phyloP scores from a whole-genome alignment of 2,888 invertebrate species.

The Lithophane ornitopus region DNA sequence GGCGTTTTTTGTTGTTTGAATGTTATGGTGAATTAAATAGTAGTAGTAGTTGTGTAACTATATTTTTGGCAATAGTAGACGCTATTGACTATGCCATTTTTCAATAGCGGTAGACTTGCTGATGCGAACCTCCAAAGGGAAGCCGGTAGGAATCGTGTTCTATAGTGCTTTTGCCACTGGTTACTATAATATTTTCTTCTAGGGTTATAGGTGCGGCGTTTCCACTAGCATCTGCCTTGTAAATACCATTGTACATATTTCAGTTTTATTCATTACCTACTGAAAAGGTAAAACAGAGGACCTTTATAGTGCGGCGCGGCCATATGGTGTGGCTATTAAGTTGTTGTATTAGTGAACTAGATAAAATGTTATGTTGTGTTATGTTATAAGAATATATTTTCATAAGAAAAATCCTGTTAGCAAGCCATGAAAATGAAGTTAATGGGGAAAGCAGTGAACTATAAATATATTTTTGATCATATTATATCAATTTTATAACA shows the following conservation, averaged over 20 bases:
- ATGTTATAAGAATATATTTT: no score
- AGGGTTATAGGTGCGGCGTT: not conserved
- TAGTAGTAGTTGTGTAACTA: no score
- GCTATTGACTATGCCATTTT: no score
- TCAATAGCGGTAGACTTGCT: no score
- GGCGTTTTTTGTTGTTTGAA: no score
- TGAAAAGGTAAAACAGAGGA: not conserved
- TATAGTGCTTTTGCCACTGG: no score
- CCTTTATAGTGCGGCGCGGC: no score
- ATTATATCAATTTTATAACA: conserved; percentile 21
- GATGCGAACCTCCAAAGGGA: no score
- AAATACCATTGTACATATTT: not conserved
- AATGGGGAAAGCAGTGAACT: not conserved
- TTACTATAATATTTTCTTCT: not conserved
- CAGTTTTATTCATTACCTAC: not conserved
- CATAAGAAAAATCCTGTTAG: not conserved
- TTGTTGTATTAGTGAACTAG: not conserved
- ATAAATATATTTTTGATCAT: conserved; percentile 17
- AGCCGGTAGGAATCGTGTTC: no score
- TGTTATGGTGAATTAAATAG: no score
- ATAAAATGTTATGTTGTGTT: not conserved
- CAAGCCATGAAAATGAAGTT: not conserved
- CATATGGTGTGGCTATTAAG: no score
- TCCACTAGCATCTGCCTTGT: not conserved
- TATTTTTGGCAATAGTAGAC: no score